Percentiles rank a stretch among this genome's conserved stretches.
Conservation (phyloP, 2,113 vertebrate species). For the Pollimyrus isidori region DNA sequence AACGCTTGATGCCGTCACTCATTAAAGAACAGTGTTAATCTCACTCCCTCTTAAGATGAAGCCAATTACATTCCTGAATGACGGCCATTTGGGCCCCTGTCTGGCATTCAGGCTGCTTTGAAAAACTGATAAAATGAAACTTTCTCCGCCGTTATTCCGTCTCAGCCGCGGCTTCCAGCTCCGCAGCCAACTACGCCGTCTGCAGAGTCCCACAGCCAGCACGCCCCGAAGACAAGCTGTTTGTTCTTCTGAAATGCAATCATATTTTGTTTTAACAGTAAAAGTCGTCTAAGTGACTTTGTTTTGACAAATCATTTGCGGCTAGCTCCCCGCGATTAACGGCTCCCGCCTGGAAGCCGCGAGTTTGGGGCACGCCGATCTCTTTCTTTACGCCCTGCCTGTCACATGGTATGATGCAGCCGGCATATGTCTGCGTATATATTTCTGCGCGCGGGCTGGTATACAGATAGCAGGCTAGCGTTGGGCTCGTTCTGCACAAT, state of each 20-base stretch:
- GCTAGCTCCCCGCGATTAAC: background rate
- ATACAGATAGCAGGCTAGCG: background rate
- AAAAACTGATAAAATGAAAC: conserved; percentile 1
- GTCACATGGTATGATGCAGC: background rate
- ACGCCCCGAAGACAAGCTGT: background rate
- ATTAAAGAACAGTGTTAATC: background rate
- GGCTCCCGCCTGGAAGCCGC: background rate
- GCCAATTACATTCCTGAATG: background rate
- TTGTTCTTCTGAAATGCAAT: background rate
- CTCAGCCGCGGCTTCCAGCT: background rate
- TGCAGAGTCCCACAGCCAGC: background rate
- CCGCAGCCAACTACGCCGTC: background rate
- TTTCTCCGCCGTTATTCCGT: background rate
- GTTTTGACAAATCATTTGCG: background rate
- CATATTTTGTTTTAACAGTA: conserved; percentile 9
- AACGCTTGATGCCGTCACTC: background rate
- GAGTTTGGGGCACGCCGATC: background rate
- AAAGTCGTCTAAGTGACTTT: background rate
- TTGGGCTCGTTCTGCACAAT: background rate
- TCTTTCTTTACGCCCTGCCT: background rate
- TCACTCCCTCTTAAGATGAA: background rate
- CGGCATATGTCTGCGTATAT: background rate
- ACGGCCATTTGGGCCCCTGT: background rate
- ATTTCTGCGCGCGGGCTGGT: background rate
- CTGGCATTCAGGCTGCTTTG: background rate